These are phyloP conservation scores for Sinocyclocheilus grahami DNA, from an alignment of 2,113 vertebrate genomes.

Conservation along the genomic window DNA sequence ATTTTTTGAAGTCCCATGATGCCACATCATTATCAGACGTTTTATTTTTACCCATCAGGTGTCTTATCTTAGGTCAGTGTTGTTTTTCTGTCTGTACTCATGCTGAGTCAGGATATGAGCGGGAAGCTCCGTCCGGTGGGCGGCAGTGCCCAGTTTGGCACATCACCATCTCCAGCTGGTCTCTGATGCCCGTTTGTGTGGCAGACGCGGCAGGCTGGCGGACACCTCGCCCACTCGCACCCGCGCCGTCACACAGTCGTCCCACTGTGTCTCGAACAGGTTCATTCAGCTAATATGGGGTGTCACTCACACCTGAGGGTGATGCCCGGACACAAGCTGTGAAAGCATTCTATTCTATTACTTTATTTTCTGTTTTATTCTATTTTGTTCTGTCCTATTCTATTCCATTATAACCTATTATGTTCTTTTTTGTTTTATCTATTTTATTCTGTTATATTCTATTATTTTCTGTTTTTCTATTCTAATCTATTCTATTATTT, in stretches of 20 bases:
- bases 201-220: constrained; percentile 39
- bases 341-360: not conserved
- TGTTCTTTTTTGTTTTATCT: no score
- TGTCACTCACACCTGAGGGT: constrained; percentile 35
- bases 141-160: constrained; percentile 9
- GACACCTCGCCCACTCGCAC: constrained; percentile 36
- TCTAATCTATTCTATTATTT: no score
- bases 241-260: constrained; percentile 5
- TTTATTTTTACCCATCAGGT: not conserved
- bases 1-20: not conserved
- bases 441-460: no score
- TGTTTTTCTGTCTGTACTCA: not conserved
- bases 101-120: constrained; percentile 26
- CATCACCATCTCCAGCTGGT: constrained; percentile 49
- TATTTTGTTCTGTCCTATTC: no score
- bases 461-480: no score
- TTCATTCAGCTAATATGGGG: not conserved
- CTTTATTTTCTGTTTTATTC: no score
- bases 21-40: constrained; percentile 18
- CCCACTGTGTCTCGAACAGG: not conserved
- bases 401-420: no score
- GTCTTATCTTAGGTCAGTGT: not conserved
- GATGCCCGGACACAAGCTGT: not conserved
- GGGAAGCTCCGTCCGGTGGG: constrained; percentile 23
- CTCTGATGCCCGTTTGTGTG: constrained; percentile 20